These are phyloP conservation scores for Sphecodes monilicornis DNA, from an alignment of 2,888 invertebrate species.

Conservation along the genomic window DNA sequence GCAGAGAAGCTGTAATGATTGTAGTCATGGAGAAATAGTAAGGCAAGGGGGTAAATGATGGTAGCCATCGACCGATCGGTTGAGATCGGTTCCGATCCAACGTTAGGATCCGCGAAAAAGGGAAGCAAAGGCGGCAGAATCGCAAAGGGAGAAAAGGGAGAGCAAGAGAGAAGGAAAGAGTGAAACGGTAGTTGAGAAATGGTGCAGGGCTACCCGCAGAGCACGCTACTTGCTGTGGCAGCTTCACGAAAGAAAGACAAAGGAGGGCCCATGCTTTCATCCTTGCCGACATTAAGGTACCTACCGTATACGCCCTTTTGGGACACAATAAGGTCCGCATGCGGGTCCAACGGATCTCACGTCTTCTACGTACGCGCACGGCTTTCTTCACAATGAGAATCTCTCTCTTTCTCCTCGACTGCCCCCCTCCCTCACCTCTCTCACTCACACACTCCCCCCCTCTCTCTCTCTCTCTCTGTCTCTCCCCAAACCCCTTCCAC, in stretches of 20 bases:
- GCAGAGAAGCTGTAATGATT: no score
- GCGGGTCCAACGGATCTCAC: constrained; percentile 84
- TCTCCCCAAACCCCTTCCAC: constrained; percentile 56
- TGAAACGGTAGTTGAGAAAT: constrained; percentile 74
- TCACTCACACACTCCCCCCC: no score
- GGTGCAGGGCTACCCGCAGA: constrained; percentile 82
- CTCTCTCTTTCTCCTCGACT: constrained; percentile 56
- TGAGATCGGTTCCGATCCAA: constrained; percentile 33
- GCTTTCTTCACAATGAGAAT: constrained; percentile 74
- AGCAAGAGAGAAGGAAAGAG: constrained; percentile 46
- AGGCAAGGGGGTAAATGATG: not conserved
- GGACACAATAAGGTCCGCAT: constrained; percentile 83
- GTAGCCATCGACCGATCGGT: not conserved
- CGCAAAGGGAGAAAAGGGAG: constrained; percentile 22
- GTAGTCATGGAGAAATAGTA: no score
- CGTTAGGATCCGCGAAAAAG: constrained; percentile 62
- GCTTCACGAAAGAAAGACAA: constrained; percentile 74
- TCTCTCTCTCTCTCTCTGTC: no score
- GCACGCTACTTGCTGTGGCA: constrained; percentile 80
- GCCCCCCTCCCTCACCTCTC: constrained; percentile 27
- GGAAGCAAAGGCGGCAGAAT: constrained; percentile 27
- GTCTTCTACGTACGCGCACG: constrained; percentile 76
- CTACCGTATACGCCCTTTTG: constrained; percentile 74
- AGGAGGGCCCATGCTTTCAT: constrained; percentile 80
- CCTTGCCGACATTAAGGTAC: constrained; percentile 84